Conservation (phyloP, 2,888 invertebrate species). For the Antitype chi region DNA sequence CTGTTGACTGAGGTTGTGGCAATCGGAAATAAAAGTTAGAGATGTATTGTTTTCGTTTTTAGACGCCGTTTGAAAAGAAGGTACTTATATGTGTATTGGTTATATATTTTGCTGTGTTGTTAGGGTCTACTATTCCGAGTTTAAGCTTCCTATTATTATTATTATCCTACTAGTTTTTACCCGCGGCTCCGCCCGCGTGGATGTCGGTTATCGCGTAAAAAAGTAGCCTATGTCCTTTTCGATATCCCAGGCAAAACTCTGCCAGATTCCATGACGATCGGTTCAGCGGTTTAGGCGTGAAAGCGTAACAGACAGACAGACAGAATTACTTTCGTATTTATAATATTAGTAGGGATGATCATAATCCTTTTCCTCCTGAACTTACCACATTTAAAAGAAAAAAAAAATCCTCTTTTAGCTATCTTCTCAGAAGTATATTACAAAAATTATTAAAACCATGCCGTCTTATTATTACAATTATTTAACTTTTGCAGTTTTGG, state of each 20-base stretch:
- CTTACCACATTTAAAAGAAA: neutral
- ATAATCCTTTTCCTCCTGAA: neutral
- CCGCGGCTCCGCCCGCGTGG: too few species aligned
- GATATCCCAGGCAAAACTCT: too few species aligned
- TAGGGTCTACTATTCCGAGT: neutral
- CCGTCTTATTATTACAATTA: too few species aligned
- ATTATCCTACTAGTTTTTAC: neutral
- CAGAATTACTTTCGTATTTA: too few species aligned
- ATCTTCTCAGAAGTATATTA: neutral
- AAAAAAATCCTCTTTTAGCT: neutral
- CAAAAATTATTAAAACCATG: too few species aligned
- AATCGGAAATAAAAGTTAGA: neutral
- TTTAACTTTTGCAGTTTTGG: too few species aligned
- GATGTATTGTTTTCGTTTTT: neutral
- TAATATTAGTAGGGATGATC: neutral
- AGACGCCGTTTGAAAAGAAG: neutral
- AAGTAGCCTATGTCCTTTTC: too few species aligned
- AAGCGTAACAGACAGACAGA: too few species aligned
- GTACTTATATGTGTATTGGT: neutral
- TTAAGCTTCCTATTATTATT: neutral
- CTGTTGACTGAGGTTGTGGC: slow-evolving; percentile 15
- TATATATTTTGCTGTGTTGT: neutral
- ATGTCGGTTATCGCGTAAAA: too few species aligned
- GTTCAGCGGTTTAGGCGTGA: too few species aligned
- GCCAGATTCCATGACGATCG: too few species aligned